A percentile compares a stretch with the other conserved stretches of the same genome.
Evolutionary conservation across 2,113 vertebrate species (phyloP).

Genomic region (Hydrochoerus hydrochaeris): DNA sequence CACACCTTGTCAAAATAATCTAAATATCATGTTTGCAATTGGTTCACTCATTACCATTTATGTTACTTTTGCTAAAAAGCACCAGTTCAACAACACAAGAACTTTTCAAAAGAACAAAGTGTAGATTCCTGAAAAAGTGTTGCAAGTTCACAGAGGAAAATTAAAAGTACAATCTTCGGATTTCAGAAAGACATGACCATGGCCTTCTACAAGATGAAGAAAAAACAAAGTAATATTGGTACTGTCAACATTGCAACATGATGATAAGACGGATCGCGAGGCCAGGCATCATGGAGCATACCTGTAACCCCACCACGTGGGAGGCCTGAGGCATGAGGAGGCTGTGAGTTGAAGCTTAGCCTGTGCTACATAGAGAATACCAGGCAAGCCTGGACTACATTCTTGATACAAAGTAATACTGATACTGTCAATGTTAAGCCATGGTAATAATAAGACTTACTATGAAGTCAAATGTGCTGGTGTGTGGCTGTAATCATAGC

Average conservation of each 20-base stretch:
- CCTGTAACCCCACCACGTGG: neutral
- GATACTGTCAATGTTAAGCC: neutral
- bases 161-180: neutral
- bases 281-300: neutral
- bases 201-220: neutral
- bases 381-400: neutral
- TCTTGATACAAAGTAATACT: neutral
- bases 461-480: neutral
- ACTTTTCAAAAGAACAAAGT: neutral
- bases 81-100: neutral
- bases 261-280: neutral
- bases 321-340: neutral
- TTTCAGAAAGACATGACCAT: neutral
- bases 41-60: neutral
- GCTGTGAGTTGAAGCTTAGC: neutral
- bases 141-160: neutral
- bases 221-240: neutral
- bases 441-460: neutral
- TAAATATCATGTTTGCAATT: neutral
- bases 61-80: neutral
- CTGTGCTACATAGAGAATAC: neutral
- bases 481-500: neutral
- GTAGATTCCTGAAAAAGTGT: neutral
- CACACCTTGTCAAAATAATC: neutral
- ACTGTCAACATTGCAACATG: neutral